Evolutionary conservation across 2,797 vertebrate species (phyloP).

Genomic region (Melanotaenia pygmaea): DNA sequence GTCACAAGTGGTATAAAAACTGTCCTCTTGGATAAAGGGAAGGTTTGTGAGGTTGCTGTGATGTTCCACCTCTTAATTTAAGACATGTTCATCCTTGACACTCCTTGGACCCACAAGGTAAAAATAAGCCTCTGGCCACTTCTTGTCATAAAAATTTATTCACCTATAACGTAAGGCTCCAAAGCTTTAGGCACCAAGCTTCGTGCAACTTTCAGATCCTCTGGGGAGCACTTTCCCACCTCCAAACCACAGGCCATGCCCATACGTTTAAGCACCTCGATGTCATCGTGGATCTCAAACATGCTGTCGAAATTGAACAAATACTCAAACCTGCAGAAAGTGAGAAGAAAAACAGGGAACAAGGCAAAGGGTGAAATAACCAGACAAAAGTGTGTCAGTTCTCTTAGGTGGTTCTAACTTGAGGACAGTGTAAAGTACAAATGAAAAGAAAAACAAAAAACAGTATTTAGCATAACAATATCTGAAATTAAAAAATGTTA

Average conservation of each 20-base stretch:
- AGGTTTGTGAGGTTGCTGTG: too few relatives aligned
- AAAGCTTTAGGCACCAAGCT: conserved; percentile 97
- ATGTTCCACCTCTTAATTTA: too few relatives aligned
- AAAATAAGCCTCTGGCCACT: too few relatives aligned
- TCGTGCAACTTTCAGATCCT: conserved; percentile 93
- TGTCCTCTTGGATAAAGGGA: too few relatives aligned
- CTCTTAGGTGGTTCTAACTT: too few relatives aligned
- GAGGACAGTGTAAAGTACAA: too few relatives aligned
- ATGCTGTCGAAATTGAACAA: conserved; percentile 99
- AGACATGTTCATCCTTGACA: too few relatives aligned
- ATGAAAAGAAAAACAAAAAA: background rate
- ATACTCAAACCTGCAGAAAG: conserved; percentile 92
- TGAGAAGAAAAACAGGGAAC: background rate
- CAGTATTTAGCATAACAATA: background rate
- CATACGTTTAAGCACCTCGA: conserved; percentile 99
- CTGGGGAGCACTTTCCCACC: conserved; percentile 94
- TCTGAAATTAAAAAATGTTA: background rate
- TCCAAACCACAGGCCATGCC: conserved; percentile 98
- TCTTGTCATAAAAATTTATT: conserved; percentile 46
- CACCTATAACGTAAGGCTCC: conserved; percentile 98
- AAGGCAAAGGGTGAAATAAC: background rate
- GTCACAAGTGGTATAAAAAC: too few relatives aligned
- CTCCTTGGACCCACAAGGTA: too few relatives aligned
- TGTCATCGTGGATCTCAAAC: conserved; percentile 99
- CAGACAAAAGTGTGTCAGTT: background rate